Percentiles rank a stretch among this genome's conserved stretches.
phyloP scores from a whole-genome alignment of 2,888 invertebrate genomes.

The Poecilobothrus nobilitatus region DNA sequence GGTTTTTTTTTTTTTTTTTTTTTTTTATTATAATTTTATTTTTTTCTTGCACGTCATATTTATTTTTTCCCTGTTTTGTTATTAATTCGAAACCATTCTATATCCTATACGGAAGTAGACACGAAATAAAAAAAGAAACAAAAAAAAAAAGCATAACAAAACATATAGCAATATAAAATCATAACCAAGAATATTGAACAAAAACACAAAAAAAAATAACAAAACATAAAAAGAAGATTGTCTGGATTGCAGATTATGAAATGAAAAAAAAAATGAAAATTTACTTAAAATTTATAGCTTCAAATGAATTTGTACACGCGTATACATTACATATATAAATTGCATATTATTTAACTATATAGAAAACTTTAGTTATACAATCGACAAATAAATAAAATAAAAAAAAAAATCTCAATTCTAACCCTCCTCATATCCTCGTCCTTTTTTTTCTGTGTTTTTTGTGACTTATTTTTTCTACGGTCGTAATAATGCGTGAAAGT shows the following conservation, averaged over 20 bases:
- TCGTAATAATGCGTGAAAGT: constrained; percentile 6
- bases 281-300: not conserved
- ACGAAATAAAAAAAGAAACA: not conserved
- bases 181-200: not conserved
- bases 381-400: not conserved
- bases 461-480: not conserved
- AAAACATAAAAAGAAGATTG: not conserved
- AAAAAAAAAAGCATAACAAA: no score
- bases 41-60: not conserved
- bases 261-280: not conserved
- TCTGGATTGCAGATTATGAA: not conserved
- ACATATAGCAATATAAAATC: no score
- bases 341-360: no score
- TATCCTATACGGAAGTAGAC: not conserved
- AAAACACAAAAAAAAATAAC: not conserved
- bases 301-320: not conserved
- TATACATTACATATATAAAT: no score
- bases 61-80: not conserved
- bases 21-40: not conserved
- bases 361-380: no score
- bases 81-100: constrained; percentile 1
- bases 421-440: not conserved
- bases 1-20: no score
- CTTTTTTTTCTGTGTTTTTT: not conserved
- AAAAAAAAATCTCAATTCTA: not conserved